Conservation (phyloP, 1,140 invertebrate genomes). For the Ceratina japonica region DNA sequence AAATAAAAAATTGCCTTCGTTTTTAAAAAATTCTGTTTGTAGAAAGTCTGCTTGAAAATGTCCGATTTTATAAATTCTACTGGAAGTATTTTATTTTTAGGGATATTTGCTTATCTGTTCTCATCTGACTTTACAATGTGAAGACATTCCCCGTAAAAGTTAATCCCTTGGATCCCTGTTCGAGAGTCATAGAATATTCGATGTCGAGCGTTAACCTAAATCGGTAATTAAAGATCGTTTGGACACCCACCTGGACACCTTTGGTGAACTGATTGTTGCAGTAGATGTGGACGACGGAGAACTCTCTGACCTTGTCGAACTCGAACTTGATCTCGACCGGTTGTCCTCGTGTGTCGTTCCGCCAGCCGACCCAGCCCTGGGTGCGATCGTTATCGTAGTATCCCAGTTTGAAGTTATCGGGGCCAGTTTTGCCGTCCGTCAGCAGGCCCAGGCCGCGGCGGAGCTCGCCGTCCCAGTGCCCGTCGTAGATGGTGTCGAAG, state of each 20-base stretch:
- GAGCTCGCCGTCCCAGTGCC: slow-evolving; percentile 83
- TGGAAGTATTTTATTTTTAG: no score
- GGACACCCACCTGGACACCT: slow-evolving; percentile 84
- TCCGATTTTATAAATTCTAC: no score
- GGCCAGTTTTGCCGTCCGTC: slow-evolving; percentile 85
- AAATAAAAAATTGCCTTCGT: no score
- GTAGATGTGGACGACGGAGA: slow-evolving; percentile 89
- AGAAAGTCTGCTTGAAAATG: no score
- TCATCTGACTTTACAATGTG: no score
- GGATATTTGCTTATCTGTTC: no score
- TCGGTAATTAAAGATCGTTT: background rate
- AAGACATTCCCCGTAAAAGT: no score
- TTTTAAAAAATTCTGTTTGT: no score
- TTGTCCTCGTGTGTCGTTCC: slow-evolving; percentile 86
- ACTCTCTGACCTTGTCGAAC: slow-evolving; percentile 92
- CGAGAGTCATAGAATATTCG: background rate
- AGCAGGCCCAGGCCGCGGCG: slow-evolving; percentile 86
- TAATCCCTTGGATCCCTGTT: background rate
- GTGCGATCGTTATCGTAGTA: slow-evolving; percentile 80
- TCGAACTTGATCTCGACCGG: slow-evolving; percentile 90
- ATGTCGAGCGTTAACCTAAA: background rate
- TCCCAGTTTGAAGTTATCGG: slow-evolving; percentile 86
- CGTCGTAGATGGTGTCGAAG: slow-evolving; percentile 90
- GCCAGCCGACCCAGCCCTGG: slow-evolving; percentile 95
- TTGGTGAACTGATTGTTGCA: slow-evolving; percentile 89